Percentiles rank a stretch among this genome's conserved stretches.
Evolutionary conservation across 2,113 vertebrate genomes (phyloP).

Genomic region (Semnornis frantzii): DNA sequence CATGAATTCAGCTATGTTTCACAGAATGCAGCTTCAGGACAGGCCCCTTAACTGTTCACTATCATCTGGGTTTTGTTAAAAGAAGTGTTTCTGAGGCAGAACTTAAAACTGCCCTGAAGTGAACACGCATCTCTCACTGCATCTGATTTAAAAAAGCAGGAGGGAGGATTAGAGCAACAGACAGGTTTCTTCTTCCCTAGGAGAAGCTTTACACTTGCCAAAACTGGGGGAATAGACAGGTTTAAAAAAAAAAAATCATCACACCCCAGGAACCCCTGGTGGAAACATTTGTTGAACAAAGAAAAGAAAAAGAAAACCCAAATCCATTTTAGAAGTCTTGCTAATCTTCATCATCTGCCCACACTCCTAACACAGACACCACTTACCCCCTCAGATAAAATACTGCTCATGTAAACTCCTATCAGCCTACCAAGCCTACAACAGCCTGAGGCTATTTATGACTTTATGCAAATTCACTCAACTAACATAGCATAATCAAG

Average conservation of each 20-base stretch:
- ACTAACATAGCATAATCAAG: conserved; percentile 40
- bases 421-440: background rate
- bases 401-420: background rate
- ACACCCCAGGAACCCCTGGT: background rate
- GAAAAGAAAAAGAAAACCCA: background rate
- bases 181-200: background rate
- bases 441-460: conserved; percentile 20
- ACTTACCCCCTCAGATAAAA: background rate
- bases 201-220: background rate
- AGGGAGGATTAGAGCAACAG: background rate
- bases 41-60: background rate
- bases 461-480: conserved; percentile 54
- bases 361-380: background rate
- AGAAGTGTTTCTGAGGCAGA: background rate
- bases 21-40: background rate
- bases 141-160: background rate
- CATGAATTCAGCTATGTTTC: background rate
- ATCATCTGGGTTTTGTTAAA: background rate
- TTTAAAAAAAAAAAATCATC: background rate
- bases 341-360: background rate
- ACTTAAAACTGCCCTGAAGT: background rate
- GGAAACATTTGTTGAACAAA: background rate
- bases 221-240: background rate
- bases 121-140: background rate
- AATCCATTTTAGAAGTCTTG: background rate